Base-by-base conservation (phyloP, 2,113 vertebrate species). In the Catharus minimus region DNA sequence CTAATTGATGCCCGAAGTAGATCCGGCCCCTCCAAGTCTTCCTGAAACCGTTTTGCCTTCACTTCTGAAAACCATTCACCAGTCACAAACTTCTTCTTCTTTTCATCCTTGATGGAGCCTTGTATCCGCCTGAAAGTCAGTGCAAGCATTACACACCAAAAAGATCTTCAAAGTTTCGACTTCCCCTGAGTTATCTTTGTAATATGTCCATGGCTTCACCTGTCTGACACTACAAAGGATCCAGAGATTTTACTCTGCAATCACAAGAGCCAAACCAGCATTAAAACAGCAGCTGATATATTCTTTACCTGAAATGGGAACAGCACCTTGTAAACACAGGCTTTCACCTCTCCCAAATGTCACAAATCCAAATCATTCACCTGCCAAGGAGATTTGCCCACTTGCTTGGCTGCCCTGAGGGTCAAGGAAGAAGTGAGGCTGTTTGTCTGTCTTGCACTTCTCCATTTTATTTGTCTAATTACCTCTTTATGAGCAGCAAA, bases 61-160 rank as follows among this genome's bases (percentile, higher is more conserved):
- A 87, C 97, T 84, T 97, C 97, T 0, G 67, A 93, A 90, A 97
- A 97, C 97, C 97, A 97, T 92, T 97, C 94, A 7, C 97, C 97
- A 10, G 97, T 97, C 71, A 97, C 95, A 94, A 97, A 97, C 72
- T 97, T 97, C 84, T 97, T 97, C 84, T 97, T 97, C 92, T 97
- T 97, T 44, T 97, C 97, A 94, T 97, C 97, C 82, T 95, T 96
- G 85, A 97, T 93, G 43, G 97, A 97, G 67, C 62, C 92, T 86
- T 97, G 95, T 5, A 97, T 82, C 30, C 96, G 36, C 72, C 97
- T 97, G 90, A 43, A 95, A 94, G n/a, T n/a, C 82, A 84, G 80
- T 1, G 10, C 86, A 62, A 92, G 69, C 21, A 26, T 75, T 22
- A 78, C 17, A 58, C 14, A 69, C 26, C 33, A 74, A 23, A 73